phyloP scores from a whole-genome alignment of 2,797 vertebrate genomes.

The Alectoris magna region DNA sequence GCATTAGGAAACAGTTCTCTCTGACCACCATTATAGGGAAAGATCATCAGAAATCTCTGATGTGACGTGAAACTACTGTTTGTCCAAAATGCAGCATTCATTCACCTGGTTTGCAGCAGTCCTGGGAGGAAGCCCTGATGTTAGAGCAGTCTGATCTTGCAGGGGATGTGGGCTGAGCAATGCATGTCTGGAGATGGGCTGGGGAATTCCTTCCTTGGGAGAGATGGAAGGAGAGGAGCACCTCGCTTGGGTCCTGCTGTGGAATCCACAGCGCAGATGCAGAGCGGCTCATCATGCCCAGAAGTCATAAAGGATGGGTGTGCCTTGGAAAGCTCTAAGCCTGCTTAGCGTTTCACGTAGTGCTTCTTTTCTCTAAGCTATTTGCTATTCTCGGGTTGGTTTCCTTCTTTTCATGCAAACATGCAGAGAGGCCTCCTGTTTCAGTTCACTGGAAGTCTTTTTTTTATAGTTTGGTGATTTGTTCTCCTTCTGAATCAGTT shows the following conservation, averaged over 20 bases:
- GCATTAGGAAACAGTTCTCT: neutral
- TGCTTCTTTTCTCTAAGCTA: neutral
- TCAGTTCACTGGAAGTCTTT: neutral
- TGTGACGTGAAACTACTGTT: neutral
- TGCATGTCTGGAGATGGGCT: fast-evolving
- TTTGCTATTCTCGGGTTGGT: neutral
- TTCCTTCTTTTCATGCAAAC: neutral
- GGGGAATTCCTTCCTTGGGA: neutral
- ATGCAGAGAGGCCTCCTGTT: neutral
- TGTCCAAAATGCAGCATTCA: neutral
- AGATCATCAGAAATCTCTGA: neutral
- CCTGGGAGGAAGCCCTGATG: neutral
- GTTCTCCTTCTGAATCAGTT: neutral
- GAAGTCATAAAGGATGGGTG: neutral
- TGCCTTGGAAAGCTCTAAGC: neutral
- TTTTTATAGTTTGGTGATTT: neutral
- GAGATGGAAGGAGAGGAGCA: neutral
- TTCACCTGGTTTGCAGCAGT: neutral
- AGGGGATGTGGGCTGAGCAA: fast-evolving
- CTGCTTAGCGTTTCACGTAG: neutral
- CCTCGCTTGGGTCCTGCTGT: fast-evolving
- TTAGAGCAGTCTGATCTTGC: neutral
- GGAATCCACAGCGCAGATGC: neutral
- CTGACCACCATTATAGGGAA: neutral
- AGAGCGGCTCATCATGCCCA: neutral